Percentiles rank a stretch among this genome's conserved stretches.
phyloP scores from a whole-genome alignment of 53 echinoderm and acorn worm species.

The Echinometra lucunter region DNA sequence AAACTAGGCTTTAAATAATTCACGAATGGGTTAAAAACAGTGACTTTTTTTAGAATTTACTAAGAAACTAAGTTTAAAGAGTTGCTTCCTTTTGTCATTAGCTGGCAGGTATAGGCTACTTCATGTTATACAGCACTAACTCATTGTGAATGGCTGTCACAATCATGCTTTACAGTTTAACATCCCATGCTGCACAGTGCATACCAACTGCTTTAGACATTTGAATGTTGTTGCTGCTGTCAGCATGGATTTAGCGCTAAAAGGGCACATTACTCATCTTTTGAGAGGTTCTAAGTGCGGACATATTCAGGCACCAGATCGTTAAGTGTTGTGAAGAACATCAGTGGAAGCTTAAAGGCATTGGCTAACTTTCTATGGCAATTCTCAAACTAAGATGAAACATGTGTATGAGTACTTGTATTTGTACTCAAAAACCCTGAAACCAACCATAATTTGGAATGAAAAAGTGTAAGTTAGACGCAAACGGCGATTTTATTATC shows the following conservation, averaged over 20 bases:
- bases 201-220: neutral
- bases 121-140: neutral
- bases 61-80: too few relatives aligned
- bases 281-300: neutral
- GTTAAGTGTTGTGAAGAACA: neutral
- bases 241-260: conserved; percentile 34
- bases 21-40: too few relatives aligned
- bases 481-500: too few relatives aligned
- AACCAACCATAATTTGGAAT: too few relatives aligned
- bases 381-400: too few relatives aligned
- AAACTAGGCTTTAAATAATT: too few relatives aligned
- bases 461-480: too few relatives aligned
- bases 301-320: neutral
- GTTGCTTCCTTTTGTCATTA: neutral
- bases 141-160: neutral
- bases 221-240: conserved; percentile 25
- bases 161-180: neutral
- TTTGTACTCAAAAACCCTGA: too few relatives aligned
- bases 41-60: too few relatives aligned
- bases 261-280: conserved; percentile 26
- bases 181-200: neutral
- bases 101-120: neutral
- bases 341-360: neutral
- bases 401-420: too few relatives aligned
- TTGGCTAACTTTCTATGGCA: too few relatives aligned